These are phyloP conservation scores for Pangasianodon hypophthalmus DNA, from an alignment of 2,113 vertebrate species.

Conservation along the genomic window DNA sequence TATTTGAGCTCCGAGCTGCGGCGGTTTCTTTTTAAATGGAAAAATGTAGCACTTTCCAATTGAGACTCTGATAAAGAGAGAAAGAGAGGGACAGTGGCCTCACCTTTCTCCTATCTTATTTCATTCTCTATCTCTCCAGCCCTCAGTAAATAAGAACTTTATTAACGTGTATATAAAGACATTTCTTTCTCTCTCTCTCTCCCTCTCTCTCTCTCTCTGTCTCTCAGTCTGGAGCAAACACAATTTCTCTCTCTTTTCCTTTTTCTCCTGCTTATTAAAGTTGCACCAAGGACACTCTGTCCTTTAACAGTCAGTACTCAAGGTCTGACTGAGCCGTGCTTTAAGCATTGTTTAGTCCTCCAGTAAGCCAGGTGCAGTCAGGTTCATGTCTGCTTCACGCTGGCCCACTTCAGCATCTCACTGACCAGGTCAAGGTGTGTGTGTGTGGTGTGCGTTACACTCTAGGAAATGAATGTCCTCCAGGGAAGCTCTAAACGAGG, in stretches of 20 bases:
- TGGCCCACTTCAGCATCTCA: conserved; percentile 34
- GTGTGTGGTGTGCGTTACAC: conserved; percentile 12
- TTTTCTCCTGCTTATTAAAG: conserved; percentile 39
- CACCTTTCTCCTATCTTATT: conserved; percentile 36
- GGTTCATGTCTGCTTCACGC: background rate
- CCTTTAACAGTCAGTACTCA: conserved; percentile 36
- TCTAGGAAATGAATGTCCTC: conserved; percentile 67
- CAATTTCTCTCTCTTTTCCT: background rate
- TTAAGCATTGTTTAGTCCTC: conserved; percentile 14
- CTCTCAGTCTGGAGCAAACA: conserved; percentile 3
- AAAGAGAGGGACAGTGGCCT: conserved; percentile 44
- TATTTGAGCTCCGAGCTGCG: conserved; percentile 56
- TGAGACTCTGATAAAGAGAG: conserved; percentile 47
- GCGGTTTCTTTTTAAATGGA: conserved; percentile 37
- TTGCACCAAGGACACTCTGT: conserved; percentile 44
- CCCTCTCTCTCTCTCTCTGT: conserved; percentile 1
- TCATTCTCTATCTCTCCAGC: conserved; percentile 30
- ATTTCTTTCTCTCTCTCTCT: conserved; percentile 20
- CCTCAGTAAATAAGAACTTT: conserved; percentile 51
- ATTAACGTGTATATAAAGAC: conserved; percentile 47
- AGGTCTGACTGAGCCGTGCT: conserved; percentile 22
- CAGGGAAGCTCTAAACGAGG: conserved; percentile 67
- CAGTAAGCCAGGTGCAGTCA: background rate
- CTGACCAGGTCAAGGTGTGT: conserved; percentile 17
- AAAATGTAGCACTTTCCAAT: conserved; percentile 28